These are phyloP conservation scores for Myiotriccus ornatus DNA, from an alignment of 2,797 vertebrate species.

Conservation along the genomic window DNA sequence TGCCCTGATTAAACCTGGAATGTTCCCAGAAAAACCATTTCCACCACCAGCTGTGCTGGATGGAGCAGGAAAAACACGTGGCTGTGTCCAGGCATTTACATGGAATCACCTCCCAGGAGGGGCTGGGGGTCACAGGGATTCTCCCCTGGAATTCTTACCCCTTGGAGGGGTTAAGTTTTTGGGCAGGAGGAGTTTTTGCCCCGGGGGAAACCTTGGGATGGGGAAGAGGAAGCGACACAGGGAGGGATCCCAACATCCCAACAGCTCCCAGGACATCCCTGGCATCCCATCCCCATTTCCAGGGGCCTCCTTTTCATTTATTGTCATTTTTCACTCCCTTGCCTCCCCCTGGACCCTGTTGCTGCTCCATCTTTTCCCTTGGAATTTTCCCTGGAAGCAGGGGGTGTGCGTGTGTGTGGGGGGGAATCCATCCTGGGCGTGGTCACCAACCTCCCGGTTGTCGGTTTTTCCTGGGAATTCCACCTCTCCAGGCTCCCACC, in stretches of 20 bases:
- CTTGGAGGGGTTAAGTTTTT: background rate
- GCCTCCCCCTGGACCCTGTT: background rate
- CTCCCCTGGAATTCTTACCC: background rate
- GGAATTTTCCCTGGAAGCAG: background rate
- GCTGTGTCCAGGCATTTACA: background rate
- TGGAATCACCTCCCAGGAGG: background rate
- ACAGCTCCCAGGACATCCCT: background rate
- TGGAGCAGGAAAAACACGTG: fast-evolving
- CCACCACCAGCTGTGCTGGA: background rate
- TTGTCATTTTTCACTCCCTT: background rate
- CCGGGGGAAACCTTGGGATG: background rate
- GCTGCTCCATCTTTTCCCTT: background rate
- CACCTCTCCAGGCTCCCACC: background rate
- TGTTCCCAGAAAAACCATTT: background rate
- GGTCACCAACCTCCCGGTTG: background rate
- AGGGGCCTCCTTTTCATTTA: background rate
- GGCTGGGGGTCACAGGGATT: background rate
- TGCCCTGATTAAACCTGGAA: background rate
- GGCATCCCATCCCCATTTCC: background rate
- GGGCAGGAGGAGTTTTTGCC: background rate
- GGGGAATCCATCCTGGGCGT: too few relatives aligned
- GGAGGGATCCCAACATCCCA: background rate
- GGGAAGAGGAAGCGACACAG: background rate
- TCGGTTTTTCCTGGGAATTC: background rate
- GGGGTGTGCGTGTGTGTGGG: background rate